These are phyloP conservation scores for Manacus vitellinus DNA, from an alignment of 2,113 vertebrate species.

Conservation along the genomic window DNA sequence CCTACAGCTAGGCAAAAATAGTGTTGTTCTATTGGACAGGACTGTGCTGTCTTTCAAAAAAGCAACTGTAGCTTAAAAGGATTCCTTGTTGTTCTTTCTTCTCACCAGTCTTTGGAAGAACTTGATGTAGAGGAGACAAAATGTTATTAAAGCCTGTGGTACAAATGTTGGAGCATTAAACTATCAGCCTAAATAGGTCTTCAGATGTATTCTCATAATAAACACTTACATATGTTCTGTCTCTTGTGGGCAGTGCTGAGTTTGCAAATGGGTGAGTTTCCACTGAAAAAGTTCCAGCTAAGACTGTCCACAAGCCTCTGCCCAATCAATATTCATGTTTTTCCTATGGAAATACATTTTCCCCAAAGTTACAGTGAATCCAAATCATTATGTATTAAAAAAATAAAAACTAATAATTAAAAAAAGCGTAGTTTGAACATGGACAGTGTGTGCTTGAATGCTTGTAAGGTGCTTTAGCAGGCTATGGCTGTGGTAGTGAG, in stretches of 20 bases:
- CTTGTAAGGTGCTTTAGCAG: neutral
- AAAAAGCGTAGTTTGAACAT: neutral
- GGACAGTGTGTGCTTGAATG: neutral
- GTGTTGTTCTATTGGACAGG: neutral
- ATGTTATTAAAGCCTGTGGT: conserved; percentile 1
- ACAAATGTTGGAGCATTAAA: conserved; percentile 20
- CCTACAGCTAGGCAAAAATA: neutral
- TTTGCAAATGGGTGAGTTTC: conserved; percentile 24
- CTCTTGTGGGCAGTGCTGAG: conserved; percentile 31
- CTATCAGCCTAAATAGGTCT: conserved; percentile 35
- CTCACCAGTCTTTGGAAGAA: neutral
- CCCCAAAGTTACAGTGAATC: neutral
- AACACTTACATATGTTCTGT: conserved; percentile 25
- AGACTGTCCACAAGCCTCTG: neutral
- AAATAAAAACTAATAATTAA: neutral
- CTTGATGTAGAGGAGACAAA: neutral
- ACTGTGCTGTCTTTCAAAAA: neutral
- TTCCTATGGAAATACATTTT: neutral
- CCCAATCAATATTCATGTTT: neutral
- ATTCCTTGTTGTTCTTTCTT: neutral
- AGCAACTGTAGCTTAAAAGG: neutral
- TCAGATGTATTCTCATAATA: conserved; percentile 30
- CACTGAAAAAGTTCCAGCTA: conserved; percentile 18
- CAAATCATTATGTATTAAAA: neutral
- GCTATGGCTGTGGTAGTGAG: neutral